Conservation (phyloP, 2,113 vertebrate genomes). For the Cercopithecus mona region DNA sequence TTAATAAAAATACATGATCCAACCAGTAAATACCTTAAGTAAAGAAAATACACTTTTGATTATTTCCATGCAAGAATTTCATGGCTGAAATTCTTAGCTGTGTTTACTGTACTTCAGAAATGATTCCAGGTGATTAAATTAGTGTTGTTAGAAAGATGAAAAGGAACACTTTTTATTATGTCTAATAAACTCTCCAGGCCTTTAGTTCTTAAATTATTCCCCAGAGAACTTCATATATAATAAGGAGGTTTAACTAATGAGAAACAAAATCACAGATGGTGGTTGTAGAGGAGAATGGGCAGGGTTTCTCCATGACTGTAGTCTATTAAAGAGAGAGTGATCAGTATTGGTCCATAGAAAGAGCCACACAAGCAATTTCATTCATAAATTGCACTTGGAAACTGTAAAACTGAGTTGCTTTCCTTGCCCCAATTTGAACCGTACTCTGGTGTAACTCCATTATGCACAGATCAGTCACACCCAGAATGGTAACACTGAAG, state of each 20-base stretch:
- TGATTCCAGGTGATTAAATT: conserved; percentile 77
- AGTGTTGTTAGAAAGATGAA: conserved; percentile 78
- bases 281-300: not conserved
- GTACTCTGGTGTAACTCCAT: not conserved
- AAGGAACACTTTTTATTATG: conserved; percentile 80
- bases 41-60: conserved; percentile 44
- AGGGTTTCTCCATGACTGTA: not conserved
- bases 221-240: conserved; percentile 69
- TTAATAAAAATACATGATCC: conserved; percentile 47
- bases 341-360: not conserved
- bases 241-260: conserved; percentile 74
- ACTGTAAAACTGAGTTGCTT: not conserved
- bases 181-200: conserved; percentile 77
- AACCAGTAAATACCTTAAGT: conserved; percentile 63
- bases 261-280: not conserved
- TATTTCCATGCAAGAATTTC: conserved; percentile 60
- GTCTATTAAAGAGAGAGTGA: not conserved
- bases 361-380: not conserved
- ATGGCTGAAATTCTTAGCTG: conserved; percentile 72
- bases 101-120: conserved; percentile 67
- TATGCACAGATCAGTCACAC: not conserved
- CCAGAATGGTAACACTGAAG: not conserved
- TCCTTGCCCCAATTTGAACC: not conserved
- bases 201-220: conserved; percentile 74
- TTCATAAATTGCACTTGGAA: not conserved